phyloP scores from a whole-genome alignment of 2,113 vertebrate species.

The Rhineura floridana region DNA sequence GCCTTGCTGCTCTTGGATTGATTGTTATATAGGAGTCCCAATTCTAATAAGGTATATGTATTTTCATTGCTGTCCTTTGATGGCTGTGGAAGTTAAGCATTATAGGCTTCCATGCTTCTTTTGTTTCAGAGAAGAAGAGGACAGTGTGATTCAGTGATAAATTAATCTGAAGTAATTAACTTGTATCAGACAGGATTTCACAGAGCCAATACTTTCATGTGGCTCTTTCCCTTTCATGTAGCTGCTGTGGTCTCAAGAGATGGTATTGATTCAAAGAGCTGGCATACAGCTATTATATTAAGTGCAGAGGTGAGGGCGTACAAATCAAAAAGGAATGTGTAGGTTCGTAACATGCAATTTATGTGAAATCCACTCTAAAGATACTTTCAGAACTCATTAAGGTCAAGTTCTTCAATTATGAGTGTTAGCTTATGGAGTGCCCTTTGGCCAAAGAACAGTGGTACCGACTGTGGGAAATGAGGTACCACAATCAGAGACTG shows the following conservation, averaged over 20 bases:
- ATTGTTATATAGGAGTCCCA: neutral
- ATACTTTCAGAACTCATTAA: constrained; percentile 17
- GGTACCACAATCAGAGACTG: neutral
- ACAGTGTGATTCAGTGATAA: constrained; percentile 14
- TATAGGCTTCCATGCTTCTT: fast-evolving
- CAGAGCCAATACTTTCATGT: constrained; percentile 1
- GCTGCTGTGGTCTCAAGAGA: constrained; percentile 21
- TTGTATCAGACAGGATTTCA: neutral
- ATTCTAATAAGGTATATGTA: neutral
- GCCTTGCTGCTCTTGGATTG: constrained; percentile 21
- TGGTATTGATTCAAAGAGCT: constrained; percentile 38
- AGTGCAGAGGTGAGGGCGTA: neutral
- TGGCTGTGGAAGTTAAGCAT: neutral
- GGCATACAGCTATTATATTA: constrained; percentile 25
- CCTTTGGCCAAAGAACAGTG: constrained; percentile 19
- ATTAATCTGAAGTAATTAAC: constrained; percentile 45
- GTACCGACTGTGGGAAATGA: neutral
- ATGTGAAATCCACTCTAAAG: constrained; percentile 45
- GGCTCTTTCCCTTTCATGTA: constrained; percentile 39
- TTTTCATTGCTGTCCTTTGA: neutral
- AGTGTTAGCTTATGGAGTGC: constrained; percentile 15
- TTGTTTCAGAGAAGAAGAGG: constrained; percentile 15
- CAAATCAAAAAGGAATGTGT: constrained; percentile 37
- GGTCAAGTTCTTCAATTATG: constrained; percentile 52
- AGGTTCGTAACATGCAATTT: constrained; percentile 35